Evolutionary conservation across 2,113 vertebrate genomes (phyloP).

Genomic region (Origma solitaria): DNA sequence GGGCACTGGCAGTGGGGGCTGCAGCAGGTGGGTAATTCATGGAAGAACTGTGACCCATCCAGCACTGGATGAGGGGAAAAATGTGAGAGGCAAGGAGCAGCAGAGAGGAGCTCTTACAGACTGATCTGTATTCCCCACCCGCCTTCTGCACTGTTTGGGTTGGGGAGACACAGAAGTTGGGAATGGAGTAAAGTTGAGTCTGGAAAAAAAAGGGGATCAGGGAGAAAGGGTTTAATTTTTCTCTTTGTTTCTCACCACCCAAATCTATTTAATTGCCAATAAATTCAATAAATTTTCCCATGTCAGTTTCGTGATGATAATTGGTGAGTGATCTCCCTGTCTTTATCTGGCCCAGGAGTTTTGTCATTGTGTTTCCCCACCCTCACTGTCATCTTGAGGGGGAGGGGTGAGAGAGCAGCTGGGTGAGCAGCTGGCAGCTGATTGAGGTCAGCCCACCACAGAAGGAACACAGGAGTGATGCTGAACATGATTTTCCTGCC

Average conservation of each 20-base stretch:
- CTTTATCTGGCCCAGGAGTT: neutral
- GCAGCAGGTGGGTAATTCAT: neutral
- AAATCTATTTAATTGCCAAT: neutral
- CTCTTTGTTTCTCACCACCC: neutral
- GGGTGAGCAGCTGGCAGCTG: neutral
- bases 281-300: neutral
- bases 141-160: neutral
- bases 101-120: neutral
- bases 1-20: accelerated
- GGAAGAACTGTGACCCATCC: neutral
- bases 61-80: accelerated
- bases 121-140: accelerated
- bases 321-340: neutral
- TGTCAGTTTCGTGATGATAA: neutral
- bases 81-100: neutral
- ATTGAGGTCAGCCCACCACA: neutral
- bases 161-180: neutral
- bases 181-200: neutral
- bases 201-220: neutral
- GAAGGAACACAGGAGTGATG: neutral
- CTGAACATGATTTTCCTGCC: neutral
- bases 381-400: neutral
- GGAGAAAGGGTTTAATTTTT: neutral
- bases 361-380: neutral
- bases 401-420: neutral